These are phyloP conservation scores for Castor canadensis DNA, from an alignment of 2,113 vertebrate genomes.

Conservation along the genomic window DNA sequence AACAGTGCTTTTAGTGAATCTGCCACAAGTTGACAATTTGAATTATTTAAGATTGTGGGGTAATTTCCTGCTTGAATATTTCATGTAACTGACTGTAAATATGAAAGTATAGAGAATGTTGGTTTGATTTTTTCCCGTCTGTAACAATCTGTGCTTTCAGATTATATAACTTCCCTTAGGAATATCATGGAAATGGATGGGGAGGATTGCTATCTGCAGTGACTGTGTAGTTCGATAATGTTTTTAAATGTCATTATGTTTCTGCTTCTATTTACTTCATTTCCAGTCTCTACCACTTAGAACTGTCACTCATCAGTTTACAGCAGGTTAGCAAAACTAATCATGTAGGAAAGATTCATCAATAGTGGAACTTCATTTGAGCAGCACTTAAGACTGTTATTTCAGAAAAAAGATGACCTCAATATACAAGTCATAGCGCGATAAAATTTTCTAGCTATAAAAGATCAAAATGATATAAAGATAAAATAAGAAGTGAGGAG, in stretches of 20 bases:
- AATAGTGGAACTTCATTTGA: not conserved
- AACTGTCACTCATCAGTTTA: slow-evolving; percentile 31
- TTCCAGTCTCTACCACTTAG: slow-evolving; percentile 53
- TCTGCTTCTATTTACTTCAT: slow-evolving; percentile 30
- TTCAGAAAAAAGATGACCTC: slow-evolving; percentile 47
- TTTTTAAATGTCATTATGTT: slow-evolving; percentile 66
- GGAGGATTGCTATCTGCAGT: slow-evolving; percentile 53
- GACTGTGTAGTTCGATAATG: not conserved
- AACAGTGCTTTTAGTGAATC: not conserved
- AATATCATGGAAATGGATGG: slow-evolving; percentile 57
- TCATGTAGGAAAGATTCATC: not conserved
- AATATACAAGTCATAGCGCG: not conserved
- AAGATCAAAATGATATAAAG: not conserved
- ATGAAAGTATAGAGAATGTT: slow-evolving; percentile 51
- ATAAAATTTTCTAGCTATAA: not conserved
- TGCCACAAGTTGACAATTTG: slow-evolving; percentile 44
- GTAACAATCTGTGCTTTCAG: slow-evolving; percentile 43
- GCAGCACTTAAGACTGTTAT: not conserved
- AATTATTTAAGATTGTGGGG: slow-evolving; percentile 64
- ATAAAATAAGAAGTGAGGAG: not conserved
- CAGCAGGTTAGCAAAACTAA: slow-evolving; percentile 11
- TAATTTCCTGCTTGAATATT: slow-evolving; percentile 74
- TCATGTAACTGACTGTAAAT: slow-evolving; percentile 70
- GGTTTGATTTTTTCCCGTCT: slow-evolving; percentile 59
- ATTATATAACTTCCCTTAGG: slow-evolving; percentile 31